phyloP scores from a whole-genome alignment of 2,888 invertebrate genomes.

The Acrobasis repandana region DNA sequence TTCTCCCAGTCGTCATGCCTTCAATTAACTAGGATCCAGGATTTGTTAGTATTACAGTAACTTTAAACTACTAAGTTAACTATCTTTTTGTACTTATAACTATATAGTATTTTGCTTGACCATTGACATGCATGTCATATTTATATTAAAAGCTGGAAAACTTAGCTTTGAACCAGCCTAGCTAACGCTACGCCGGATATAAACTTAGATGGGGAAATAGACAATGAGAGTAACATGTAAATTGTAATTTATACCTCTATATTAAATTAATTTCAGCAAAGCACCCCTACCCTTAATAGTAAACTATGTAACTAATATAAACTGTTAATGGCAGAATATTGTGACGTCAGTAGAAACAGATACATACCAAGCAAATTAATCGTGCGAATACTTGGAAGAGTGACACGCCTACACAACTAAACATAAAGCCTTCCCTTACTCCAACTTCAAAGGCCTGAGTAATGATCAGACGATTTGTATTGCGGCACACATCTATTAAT shows the following conservation, averaged over 20 bases:
- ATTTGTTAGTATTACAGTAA: too few species aligned
- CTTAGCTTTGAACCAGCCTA: too few species aligned
- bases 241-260: neutral
- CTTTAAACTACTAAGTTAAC: too few species aligned
- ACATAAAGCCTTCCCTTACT: slow-evolving; percentile 27
- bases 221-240: too few species aligned
- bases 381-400: slow-evolving; percentile 8
- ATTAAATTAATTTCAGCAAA: neutral
- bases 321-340: slow-evolving; percentile 7
- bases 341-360: neutral
- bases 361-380: slow-evolving; percentile 12
- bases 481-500: slow-evolving; percentile 54
- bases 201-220: neutral
- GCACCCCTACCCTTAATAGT: neutral
- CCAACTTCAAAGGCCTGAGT: slow-evolving; percentile 43
- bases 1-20: too few species aligned
- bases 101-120: too few species aligned
- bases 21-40: too few species aligned
- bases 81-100: too few species aligned
- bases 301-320: slow-evolving; percentile 9
- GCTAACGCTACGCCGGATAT: neutral
- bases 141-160: too few species aligned
- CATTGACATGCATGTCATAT: too few species aligned
- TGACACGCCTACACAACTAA: slow-evolving; percentile 16
- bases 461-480: slow-evolving; percentile 54